Evolutionary conservation across 2,888 invertebrate genomes (phyloP).

Genomic region (Tiliacea citrago): DNA sequence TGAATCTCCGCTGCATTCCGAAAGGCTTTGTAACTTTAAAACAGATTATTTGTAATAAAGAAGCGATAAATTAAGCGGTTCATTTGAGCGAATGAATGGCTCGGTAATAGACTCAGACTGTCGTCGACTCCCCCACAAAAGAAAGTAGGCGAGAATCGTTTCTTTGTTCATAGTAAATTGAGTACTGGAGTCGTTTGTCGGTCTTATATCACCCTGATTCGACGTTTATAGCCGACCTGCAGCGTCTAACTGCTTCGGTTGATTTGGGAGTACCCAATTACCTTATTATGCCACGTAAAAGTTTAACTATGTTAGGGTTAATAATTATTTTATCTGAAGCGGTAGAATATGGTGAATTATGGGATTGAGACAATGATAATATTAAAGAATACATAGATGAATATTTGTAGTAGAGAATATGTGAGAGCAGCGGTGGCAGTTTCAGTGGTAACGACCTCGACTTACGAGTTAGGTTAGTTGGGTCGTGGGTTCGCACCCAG

Average conservation of each 20-base stretch:
- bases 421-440: too few species aligned
- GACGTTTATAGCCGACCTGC: conserved; percentile 86
- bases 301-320: conserved; percentile 51
- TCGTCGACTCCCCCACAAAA: conserved; percentile 84
- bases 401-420: neutral
- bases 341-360: conserved; percentile 2
- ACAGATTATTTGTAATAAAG: conserved; percentile 82
- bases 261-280: conserved; percentile 74
- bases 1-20: conserved; percentile 55
- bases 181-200: conserved; percentile 87
- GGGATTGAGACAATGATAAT: neutral
- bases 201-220: conserved; percentile 88
- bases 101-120: conserved; percentile 87
- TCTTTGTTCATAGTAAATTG: conserved; percentile 89
- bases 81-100: conserved; percentile 88
- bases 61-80: conserved; percentile 87
- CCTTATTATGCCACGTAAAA: conserved; percentile 67
- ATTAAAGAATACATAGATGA: neutral
- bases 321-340: conserved; percentile 51
- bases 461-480: too few species aligned
- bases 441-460: too few species aligned
- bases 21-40: conserved; percentile 70
- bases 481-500: too few species aligned
- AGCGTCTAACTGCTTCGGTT: conserved; percentile 79
- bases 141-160: conserved; percentile 84